Conservation (phyloP, 1,140 invertebrate species). For the Ceratitis capitata region DNA sequence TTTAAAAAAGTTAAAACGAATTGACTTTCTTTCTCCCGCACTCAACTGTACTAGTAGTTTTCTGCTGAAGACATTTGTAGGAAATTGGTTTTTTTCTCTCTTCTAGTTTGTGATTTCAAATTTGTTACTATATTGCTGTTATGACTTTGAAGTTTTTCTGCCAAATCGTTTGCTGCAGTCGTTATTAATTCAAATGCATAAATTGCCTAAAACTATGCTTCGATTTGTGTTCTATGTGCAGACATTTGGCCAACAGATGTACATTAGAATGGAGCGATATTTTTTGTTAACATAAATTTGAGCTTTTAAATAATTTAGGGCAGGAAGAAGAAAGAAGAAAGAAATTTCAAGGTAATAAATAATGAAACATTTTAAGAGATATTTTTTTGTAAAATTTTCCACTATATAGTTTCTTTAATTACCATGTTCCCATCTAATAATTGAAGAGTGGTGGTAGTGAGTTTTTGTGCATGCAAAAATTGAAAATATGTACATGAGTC, state of each 20-base stretch:
- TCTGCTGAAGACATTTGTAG: no score
- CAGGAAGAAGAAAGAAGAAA: no score
- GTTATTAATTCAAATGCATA: constrained; percentile 22
- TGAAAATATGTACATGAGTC: background rate
- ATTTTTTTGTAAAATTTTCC: background rate
- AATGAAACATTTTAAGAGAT: background rate
- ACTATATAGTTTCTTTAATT: background rate
- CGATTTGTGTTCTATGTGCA: background rate
- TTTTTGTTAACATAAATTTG: background rate
- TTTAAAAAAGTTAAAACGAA: background rate
- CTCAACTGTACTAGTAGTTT: no score
- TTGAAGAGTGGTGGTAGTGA: no score
- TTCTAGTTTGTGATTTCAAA: no score
- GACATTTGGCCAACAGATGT: background rate
- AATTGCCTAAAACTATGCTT: constrained; percentile 18
- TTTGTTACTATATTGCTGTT: background rate
- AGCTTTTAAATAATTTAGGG: no score
- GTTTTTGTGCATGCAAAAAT: no score
- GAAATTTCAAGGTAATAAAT: background rate
- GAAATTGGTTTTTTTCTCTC: no score
- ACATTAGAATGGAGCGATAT: background rate
- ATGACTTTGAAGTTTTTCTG: background rate
- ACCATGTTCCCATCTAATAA: no score
- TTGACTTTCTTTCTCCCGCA: background rate
- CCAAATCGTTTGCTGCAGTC: constrained; percentile 3